Base-by-base conservation (phyloP, 2,113 vertebrate species). In the Syngnathus floridae region DNA sequence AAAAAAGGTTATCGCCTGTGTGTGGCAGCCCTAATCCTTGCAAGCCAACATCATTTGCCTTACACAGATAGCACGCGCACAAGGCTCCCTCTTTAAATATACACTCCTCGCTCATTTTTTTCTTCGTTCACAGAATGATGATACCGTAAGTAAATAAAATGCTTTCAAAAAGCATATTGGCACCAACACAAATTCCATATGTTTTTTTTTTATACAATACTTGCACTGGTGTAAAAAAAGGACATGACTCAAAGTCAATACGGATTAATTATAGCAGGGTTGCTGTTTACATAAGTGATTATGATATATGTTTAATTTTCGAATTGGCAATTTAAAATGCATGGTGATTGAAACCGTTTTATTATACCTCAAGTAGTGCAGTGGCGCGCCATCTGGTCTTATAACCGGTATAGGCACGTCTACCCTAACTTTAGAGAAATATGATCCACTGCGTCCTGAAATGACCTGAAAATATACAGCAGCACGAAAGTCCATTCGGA, bases 1-100 rank as follows among this genome's bases (percentile, higher is more conserved):
- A 81, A 86, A 70, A 87, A 85, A 87, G 81, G 80, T 88, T 90
- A 89, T 90, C 88, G 88, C 43, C 76, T 75, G 73, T 74, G 73
- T 22, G 77, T 82, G 81, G 78, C 82, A 73, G 71, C 64, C 78
- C 72, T 85, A 87, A 88, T 88, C 80, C 82, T 70, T 83, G 73
- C 79, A 81, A 82, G 78, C 83, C 83, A 82, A 89, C 26, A 76
- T 88, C 86, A 82, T 84, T 84, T 80, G 79, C 71, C 70, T 74
- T 81, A 70, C 76, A 73, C 66, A 87, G 82, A 86, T 87, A 86
- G 71, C 71, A 58, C 46, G 26, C 54, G 74, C 86, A 83, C 80
- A 64, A 65, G 45, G 54, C 67, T 54, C 46, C 22, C 40, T 64
- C 73, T 69, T 67, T 64, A 65, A 78, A 81, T 74, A 81, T 74